A percentile compares a stretch with the other conserved stretches of the same genome.
Evolutionary conservation across 2,797 vertebrate species (phyloP).

Genomic region (Pitangus sulphuratus): DNA sequence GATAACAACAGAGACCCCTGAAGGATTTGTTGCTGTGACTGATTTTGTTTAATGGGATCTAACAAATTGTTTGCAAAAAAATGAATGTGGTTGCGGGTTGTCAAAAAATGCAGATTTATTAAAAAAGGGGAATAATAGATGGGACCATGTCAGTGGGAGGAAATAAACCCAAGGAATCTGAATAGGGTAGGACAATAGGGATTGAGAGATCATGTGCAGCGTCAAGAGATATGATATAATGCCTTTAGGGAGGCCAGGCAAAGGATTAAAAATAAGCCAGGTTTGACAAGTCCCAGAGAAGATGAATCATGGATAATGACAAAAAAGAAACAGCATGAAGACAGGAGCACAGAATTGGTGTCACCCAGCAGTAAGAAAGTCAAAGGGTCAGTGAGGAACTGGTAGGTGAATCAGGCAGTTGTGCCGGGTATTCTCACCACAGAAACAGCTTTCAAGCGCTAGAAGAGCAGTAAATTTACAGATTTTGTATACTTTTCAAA

Average conservation of each 20-base stretch:
- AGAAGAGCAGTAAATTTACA: neutral
- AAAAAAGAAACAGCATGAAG: constrained; percentile 28
- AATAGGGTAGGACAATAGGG: neutral
- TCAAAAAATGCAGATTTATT: constrained; percentile 15
- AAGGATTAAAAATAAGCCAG: constrained; percentile 54
- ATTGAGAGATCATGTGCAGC: constrained; percentile 12
- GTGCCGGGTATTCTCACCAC: neutral
- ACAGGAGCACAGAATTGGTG: constrained; percentile 33
- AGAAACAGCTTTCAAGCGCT: neutral
- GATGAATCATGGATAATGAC: constrained; percentile 53
- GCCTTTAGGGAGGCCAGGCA: constrained; percentile 15
- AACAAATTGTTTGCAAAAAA: constrained; percentile 8
- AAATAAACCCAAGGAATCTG: neutral
- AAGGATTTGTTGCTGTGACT: constrained; percentile 6
- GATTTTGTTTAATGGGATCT: neutral
- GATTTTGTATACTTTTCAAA: neutral
- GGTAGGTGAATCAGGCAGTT: neutral
- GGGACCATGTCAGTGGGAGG: neutral
- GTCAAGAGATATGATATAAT: constrained; percentile 44
- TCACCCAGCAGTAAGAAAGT: neutral
- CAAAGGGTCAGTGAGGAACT: neutral
- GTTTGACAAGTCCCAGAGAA: constrained; percentile 32
- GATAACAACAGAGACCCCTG: neutral
- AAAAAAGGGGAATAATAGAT: neutral
- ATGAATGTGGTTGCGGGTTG: neutral